Evolutionary conservation across 1,140 invertebrate species (phyloP).

Genomic region (Heliothis subflexa): DNA sequence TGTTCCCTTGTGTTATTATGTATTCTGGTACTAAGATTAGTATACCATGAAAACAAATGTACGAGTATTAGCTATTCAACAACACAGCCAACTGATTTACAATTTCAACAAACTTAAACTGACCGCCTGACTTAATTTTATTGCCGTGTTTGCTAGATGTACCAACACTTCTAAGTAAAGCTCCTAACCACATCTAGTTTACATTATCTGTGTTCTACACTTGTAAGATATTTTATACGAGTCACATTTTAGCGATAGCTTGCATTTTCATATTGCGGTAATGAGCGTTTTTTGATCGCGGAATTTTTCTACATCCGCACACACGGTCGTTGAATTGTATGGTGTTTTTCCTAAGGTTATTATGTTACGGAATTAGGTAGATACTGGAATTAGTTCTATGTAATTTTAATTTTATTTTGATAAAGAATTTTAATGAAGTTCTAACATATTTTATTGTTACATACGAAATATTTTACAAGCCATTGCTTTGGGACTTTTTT

Average conservation of each 20-base stretch:
- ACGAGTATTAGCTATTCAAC: neutral
- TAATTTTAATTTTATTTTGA: neutral
- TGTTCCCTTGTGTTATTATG: no score
- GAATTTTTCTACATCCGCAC: conserved; percentile 38
- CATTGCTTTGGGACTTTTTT: neutral
- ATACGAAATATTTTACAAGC: no score
- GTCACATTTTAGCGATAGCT: conserved; percentile 64
- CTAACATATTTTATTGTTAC: neutral
- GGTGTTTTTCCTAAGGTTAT: conserved; percentile 1
- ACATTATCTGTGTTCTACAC: neutral
- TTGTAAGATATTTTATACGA: conserved; percentile 50
- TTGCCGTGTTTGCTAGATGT: conserved; percentile 3
- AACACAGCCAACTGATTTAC: no score
- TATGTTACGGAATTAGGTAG: neutral
- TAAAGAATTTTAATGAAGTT: conserved; percentile 8
- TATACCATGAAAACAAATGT: no score
- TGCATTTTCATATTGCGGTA: conserved; percentile 54
- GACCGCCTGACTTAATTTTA: neutral
- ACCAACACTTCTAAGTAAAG: neutral
- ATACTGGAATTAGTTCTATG: neutral
- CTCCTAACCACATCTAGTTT: neutral
- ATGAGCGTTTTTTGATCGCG: conserved; percentile 64
- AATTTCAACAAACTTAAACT: neutral
- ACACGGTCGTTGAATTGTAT: conserved; percentile 19
- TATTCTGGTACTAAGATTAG: no score